A percentile compares a stretch with the other conserved stretches of the same genome.
These are phyloP conservation scores for Tragelaphus oryx DNA, from an alignment of 2,797 vertebrate genomes.

Conservation along the genomic window DNA sequence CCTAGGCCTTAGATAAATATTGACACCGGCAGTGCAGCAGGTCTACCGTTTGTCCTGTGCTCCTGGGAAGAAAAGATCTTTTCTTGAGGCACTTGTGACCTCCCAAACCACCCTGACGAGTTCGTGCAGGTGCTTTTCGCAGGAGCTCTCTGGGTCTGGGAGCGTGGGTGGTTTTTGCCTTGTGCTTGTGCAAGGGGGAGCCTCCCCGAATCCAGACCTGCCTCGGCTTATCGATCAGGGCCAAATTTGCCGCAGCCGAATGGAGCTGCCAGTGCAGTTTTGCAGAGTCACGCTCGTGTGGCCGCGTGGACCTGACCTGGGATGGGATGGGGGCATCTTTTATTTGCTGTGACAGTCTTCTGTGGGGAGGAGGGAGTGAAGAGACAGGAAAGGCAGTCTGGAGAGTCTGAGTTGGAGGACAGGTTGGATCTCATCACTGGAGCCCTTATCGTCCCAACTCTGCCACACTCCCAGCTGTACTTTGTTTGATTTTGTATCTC, in stretches of 20 bases:
- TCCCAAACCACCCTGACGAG: slow-evolving; percentile 61
- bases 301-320: not conserved
- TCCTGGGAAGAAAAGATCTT: slow-evolving; percentile 70
- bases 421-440: not conserved
- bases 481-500: not conserved
- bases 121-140: slow-evolving; percentile 63
- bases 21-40: slow-evolving; percentile 77
- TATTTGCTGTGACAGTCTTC: slow-evolving; percentile 1
- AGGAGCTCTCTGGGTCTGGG: not conserved
- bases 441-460: not conserved
- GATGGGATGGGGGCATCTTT: not conserved
- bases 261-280: not conserved
- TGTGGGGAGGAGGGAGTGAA: not conserved
- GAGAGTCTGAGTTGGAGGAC: not conserved
- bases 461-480: not conserved
- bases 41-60: slow-evolving; percentile 61
- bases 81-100: slow-evolving; percentile 48
- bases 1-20: slow-evolving; percentile 76
- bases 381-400: not conserved
- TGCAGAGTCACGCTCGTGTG: slow-evolving; percentile 41
- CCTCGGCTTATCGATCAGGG: not conserved
- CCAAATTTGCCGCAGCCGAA: not conserved
- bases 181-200: slow-evolving; percentile 10
- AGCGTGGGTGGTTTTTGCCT: slow-evolving; percentile 30
- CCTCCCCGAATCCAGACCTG: not conserved